phyloP scores from a whole-genome alignment of 2,797 vertebrate species.

The Sandelia bainsii region DNA sequence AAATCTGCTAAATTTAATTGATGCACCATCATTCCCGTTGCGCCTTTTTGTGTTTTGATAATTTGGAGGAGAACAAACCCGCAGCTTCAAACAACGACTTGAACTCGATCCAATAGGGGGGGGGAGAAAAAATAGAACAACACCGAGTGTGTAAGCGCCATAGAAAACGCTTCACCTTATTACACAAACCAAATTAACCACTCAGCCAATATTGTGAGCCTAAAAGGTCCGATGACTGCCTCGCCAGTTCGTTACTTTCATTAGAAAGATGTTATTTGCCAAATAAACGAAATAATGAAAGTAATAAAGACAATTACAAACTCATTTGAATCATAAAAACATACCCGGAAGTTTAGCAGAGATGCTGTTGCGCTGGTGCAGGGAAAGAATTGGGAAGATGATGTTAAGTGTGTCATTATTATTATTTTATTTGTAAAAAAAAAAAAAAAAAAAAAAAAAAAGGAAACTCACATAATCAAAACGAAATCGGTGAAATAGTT shows the following conservation, averaged over 20 bases:
- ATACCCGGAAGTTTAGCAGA: conserved; percentile 81
- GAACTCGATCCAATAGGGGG: conserved; percentile 50
- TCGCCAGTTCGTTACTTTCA: conserved; percentile 94
- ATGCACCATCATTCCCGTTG: conserved; percentile 41
- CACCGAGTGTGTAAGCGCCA: conserved; percentile 47
- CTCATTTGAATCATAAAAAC: conserved; percentile 90
- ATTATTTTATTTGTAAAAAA: conserved; percentile 22
- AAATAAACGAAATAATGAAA: conserved; percentile 93
- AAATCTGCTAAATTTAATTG: conserved; percentile 45
- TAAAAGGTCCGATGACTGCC: conserved; percentile 89
- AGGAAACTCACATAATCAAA: not conserved
- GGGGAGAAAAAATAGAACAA: conserved; percentile 5
- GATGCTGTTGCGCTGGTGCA: conserved; percentile 56
- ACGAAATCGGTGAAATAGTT: not conserved
- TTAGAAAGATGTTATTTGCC: conserved; percentile 92
- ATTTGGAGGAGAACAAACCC: conserved; percentile 31
- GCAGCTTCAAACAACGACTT: conserved; percentile 51
- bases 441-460: no score
- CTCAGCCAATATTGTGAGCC: conserved; percentile 87
- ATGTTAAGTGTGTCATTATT: not conserved
- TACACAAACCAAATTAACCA: conserved; percentile 85
- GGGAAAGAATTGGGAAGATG: conserved; percentile 15
- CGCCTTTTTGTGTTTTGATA: conserved; percentile 38
- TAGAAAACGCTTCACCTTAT: conserved; percentile 75
- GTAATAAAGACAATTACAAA: conserved; percentile 93